Evolutionary conservation across 2,797 vertebrate species (phyloP).

Genomic region (Anomalospiza imberbis): DNA sequence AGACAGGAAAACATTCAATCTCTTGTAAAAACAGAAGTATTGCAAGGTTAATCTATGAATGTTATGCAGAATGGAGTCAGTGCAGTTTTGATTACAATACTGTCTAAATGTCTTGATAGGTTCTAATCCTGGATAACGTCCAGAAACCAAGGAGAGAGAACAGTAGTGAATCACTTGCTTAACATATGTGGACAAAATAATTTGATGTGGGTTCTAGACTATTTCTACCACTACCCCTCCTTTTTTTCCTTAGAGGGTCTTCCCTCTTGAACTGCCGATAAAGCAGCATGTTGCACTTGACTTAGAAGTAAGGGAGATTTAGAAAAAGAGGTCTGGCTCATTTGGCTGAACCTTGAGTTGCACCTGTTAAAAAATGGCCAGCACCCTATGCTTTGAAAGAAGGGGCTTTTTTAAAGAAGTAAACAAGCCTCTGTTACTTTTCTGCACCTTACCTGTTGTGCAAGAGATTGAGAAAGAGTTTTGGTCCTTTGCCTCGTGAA

Average conservation of each 20-base stretch:
- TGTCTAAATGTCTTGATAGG: neutral
- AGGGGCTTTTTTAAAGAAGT: neutral
- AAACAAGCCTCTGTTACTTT: neutral
- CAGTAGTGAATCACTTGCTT: neutral
- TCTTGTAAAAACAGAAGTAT: neutral
- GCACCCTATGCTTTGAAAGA: neutral
- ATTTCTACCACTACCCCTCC: neutral
- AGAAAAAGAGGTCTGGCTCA: neutral
- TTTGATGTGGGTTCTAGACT: neutral
- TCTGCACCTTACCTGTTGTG: conserved; percentile 23
- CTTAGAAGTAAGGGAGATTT: neutral
- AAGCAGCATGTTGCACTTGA: neutral
- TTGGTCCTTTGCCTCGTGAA: neutral
- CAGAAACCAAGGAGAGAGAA: neutral
- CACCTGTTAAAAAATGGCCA: neutral
- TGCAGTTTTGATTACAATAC: neutral
- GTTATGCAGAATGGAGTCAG: neutral
- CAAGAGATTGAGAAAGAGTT: conserved; percentile 4
- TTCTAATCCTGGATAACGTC: neutral
- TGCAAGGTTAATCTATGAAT: neutral
- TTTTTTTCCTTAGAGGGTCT: neutral
- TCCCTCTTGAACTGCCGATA: neutral
- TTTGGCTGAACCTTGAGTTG: neutral
- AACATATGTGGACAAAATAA: neutral
- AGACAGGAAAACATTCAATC: neutral